A percentile compares a stretch with the other conserved stretches of the same genome.
phyloP scores from a whole-genome alignment of 2,797 vertebrate genomes.

The Hozukius guyotensis region DNA sequence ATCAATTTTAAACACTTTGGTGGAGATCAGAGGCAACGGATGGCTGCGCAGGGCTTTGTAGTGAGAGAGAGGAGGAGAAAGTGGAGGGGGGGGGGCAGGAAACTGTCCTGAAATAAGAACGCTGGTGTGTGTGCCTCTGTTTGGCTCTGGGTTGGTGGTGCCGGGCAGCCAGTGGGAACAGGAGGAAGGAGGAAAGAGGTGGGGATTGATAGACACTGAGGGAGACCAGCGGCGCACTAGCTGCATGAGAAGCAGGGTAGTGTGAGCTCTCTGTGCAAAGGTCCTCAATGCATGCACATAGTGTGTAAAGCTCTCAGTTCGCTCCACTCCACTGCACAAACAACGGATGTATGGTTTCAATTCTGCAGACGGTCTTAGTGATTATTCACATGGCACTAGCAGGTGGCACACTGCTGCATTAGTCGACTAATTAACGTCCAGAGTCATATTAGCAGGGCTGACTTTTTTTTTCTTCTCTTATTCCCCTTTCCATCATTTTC shows the following conservation, averaged over 20 bases:
- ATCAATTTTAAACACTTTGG: constrained; percentile 79
- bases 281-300: constrained; percentile 21
- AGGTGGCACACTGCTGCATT: constrained; percentile 57
- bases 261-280: constrained; percentile 20
- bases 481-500: constrained; percentile 19
- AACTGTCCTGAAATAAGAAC: constrained; percentile 47
- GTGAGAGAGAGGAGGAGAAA: constrained; percentile 29
- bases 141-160: constrained; percentile 40
- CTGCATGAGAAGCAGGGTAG: constrained; percentile 65
- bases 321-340: constrained; percentile 29
- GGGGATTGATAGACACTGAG: constrained; percentile 50
- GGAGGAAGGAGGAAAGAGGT: constrained; percentile 25
- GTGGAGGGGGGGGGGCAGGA: constrained; percentile 16
- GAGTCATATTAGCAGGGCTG: constrained; percentile 31
- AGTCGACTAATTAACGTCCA: constrained; percentile 59
- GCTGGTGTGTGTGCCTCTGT: constrained; percentile 34
- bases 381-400: constrained; percentile 52
- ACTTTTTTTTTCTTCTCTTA: neutral
- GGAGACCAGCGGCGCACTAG: constrained; percentile 19
- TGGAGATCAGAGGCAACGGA: constrained; percentile 66
- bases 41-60: constrained; percentile 50
- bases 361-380: constrained; percentile 17
- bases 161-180: constrained; percentile 39
- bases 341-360: constrained; percentile 14
- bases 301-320: constrained; percentile 20